Percentiles rank a stretch among this genome's conserved stretches.
These are phyloP conservation scores for Pachycephus smyrnensis DNA, from an alignment of 2,888 invertebrate species.

Conservation along the genomic window DNA sequence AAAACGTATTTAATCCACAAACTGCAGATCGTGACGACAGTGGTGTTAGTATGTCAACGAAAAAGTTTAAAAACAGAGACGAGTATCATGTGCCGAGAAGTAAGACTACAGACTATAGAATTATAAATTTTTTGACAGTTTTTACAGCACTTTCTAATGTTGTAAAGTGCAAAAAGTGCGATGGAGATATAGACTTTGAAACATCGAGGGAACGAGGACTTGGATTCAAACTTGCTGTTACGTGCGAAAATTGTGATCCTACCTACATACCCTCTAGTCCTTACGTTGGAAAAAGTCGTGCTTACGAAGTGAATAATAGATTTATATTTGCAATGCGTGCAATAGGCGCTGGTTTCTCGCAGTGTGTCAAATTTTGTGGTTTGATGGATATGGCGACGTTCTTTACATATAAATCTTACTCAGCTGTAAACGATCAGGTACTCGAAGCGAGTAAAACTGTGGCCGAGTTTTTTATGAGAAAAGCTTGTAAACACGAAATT, in stretches of 20 bases:
- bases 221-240: conserved; percentile 21
- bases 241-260: conserved; percentile 18
- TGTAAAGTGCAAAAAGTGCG: conserved; percentile 19
- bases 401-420: conserved; percentile 3
- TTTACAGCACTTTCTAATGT: conserved; percentile 13
- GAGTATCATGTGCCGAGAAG: conserved; percentile 9
- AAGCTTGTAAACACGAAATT: conserved; percentile 10
- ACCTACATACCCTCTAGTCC: conserved; percentile 16
- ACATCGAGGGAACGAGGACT: conserved; percentile 16
- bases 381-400: conserved; percentile 20
- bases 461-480: background rate
- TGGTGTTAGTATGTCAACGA: too few species aligned
- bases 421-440: background rate
- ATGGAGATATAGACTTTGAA: conserved; percentile 19
- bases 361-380: conserved; percentile 22
- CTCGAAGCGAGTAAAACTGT: background rate
- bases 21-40: too few species aligned
- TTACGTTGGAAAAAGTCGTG: conserved; percentile 15
- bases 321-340: conserved; percentile 23
- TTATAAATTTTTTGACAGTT: conserved; percentile 16
- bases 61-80: too few species aligned
- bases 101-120: conserved; percentile 12
- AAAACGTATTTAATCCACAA: too few species aligned
- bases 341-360: conserved; percentile 21
- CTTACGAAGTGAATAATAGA: conserved; percentile 24